Evolutionary conservation across 2,888 invertebrate species (phyloP).

Genomic region (Dolichomitus sp.): DNA sequence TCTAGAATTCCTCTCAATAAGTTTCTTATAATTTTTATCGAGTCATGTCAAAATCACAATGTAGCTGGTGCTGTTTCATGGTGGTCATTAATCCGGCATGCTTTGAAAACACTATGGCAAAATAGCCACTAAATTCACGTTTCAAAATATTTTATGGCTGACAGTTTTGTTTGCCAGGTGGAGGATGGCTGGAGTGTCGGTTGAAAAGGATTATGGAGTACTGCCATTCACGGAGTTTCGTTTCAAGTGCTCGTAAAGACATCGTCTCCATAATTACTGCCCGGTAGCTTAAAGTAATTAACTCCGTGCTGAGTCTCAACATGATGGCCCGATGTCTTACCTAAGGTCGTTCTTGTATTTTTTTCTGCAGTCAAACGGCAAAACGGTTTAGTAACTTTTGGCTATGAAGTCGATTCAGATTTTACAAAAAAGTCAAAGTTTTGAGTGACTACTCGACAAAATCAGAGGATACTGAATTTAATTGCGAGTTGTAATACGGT

Average conservation of each 20-base stretch:
- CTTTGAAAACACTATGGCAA: not conserved
- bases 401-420: not conserved
- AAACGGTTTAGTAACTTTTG: not conserved
- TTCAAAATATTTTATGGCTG: slow-evolving; percentile 3
- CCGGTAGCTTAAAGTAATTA: slow-evolving; percentile 69
- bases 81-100: not conserved
- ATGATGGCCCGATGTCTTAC: not conserved
- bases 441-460: not conserved
- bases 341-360: not conserved
- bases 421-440: not conserved
- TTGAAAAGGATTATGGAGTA: slow-evolving; percentile 7
- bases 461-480: not conserved
- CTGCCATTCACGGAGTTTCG: slow-evolving; percentile 48
- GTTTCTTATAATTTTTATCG: too few relatives aligned
- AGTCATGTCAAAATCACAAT: not conserved
- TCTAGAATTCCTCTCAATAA: too few relatives aligned
- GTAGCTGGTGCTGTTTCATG: not conserved
- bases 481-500: not conserved
- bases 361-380: not conserved
- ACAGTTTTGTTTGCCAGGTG: not conserved
- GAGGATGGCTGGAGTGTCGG: not conserved
- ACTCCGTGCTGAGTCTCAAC: slow-evolving; percentile 7
- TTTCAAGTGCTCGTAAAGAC: slow-evolving; percentile 62
- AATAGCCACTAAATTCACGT: not conserved
- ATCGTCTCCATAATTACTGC: slow-evolving; percentile 67